phyloP scores from a whole-genome alignment of 30 jellyfish, hydroid and myxozoan genomes.

The Cassiopea xamachana region DNA sequence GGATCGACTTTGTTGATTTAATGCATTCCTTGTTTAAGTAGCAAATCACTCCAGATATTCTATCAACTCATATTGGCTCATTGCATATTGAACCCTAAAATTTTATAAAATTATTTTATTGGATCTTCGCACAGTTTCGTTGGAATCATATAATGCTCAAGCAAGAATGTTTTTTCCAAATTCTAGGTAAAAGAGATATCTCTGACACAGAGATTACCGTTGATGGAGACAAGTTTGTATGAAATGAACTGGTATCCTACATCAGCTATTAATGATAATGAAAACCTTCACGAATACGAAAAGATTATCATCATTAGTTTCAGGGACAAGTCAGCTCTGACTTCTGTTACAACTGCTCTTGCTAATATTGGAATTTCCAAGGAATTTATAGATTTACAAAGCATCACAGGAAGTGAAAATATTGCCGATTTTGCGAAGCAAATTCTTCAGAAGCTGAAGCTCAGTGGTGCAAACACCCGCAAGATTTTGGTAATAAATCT shows the following conservation, averaged over 20 bases:
- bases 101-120: too few relatives aligned
- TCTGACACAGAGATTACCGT: conserved; percentile 41
- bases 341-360: conserved; percentile 1
- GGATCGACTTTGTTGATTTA: too few relatives aligned
- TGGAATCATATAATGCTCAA: too few relatives aligned
- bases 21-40: too few relatives aligned
- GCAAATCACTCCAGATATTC: too few relatives aligned
- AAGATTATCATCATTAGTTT: conserved; percentile 51
- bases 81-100: too few relatives aligned
- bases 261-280: background rate
- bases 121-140: too few relatives aligned
- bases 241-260: conserved; percentile 62
- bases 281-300: background rate
- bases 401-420: conserved; percentile 18
- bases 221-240: conserved; percentile 51
- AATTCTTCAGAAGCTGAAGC: background rate
- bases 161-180: background rate
- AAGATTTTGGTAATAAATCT: conserved; percentile 55
- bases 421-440: conserved; percentile 13
- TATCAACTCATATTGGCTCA: too few relatives aligned
- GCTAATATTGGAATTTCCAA: conserved; percentile 10
- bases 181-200: conserved; percentile 69
- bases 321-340: conserved; percentile 2
- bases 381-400: background rate
- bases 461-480: background rate